Evolutionary conservation across 2,888 invertebrate genomes (phyloP), one percentile per base, ranked within the genome.

Genomic region (Itoplectis maculator): DNA sequence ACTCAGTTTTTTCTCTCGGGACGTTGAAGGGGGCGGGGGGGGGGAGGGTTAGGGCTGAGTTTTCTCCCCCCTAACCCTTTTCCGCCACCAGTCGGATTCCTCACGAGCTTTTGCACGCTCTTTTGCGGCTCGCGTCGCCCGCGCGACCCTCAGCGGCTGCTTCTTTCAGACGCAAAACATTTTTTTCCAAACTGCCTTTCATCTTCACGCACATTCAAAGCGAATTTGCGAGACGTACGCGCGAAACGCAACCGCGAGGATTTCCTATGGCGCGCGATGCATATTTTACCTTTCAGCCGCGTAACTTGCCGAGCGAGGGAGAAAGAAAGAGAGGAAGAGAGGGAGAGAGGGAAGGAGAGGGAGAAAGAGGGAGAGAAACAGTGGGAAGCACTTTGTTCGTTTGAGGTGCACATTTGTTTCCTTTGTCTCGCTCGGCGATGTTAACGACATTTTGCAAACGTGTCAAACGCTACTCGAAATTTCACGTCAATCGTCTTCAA

Each of bases 171-270:
- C 51, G 29, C 29, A 29, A 29, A 29, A 18, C 23, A 15, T 61
- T 37, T 20, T 49, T 63, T 37, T 51, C 13, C 11, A 49, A 73
- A 72, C 68, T n/a, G n/a, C 76, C 79, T 76, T 80, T 82, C 61
- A 76, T 73, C 73, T 51, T 49, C 47, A 54, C 59, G 15, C 20
- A 47, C 49, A 59, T 75, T 82, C 74, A 74, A 78, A 78, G 65
- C 7, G 45, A 81, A 74, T 78, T 74, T 69, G 54, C 54, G 75
- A 15, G 35, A 66, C n/a, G n/a, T n/a, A 51, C 75, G 65, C 65
- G 65, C 65, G 66, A 45, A n/a, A 56, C 65, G 65, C 37, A 68
- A 13, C 61, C 13, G 61, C 15, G 4, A 61, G 47, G 35, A 72
- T 72, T 47, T 59, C 15, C 61, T 47, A 11, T n/a, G n/a, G 8